Base-by-base conservation (phyloP, 2,113 vertebrate species). In the Passerina amoena region DNA sequence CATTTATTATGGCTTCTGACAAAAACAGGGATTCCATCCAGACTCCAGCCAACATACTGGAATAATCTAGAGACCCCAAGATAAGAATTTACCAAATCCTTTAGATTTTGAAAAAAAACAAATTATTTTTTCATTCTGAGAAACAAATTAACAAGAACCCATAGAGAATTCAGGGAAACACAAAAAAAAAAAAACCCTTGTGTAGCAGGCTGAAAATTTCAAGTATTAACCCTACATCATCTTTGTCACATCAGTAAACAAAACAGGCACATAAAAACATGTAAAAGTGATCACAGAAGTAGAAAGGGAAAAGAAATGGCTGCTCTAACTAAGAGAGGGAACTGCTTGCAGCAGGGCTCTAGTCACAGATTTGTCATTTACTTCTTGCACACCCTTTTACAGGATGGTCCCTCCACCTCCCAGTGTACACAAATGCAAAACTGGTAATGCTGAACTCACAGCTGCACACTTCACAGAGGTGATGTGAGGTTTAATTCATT, bases 141-240 rank as follows among this genome's bases (percentile, higher is more conserved):
- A 92, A 63, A 40, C 8, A 68, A 56, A 53, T 56, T 48, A 81
- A 61, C 10, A 56, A 81, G 72, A 78, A 59, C 3, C 8, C 23
- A 24, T 12, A 30, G 16, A 64, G 9, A 80, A 77, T n/a, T 50
- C 20, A 38, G 37, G 27, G 48, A 86, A 88, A 93, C 5, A 48
- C 15, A 37, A 37, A 65, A 38, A 57, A 59, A 56, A 3, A 0
- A 56, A 3, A 0, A 12, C 14, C 19, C 27, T 59, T 12, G 14
- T 35, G 8, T 7, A 73, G 53, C 28, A 82, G 45, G 2, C 0
- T 18, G 57, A 82, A 14, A 45, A 38, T 30, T 79, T 65, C 6
- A 90, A 53, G 6, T 14, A 38, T 57, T 61, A 68, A 63, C 7
- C 11, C 18, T 27, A 73, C 50, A n/a, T 56, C 12, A 82, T 35